Conservation (phyloP, 2,797 vertebrate species). For the Helostoma temminkii region DNA sequence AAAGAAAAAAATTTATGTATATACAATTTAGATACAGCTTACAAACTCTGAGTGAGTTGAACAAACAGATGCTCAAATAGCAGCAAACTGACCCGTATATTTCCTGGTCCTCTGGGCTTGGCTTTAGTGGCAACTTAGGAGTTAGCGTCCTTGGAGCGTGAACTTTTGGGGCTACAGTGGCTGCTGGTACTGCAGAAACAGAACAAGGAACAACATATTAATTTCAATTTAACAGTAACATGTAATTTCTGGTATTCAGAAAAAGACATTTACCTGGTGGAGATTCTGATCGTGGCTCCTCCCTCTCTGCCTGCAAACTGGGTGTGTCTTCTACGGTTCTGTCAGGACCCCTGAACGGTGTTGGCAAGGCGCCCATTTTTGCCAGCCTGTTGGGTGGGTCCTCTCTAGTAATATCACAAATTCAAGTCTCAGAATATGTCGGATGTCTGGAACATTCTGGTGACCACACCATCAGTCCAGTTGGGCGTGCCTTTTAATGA, state of each 20-base stretch:
- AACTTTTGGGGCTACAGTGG: constrained; percentile 57
- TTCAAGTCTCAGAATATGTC: not conserved
- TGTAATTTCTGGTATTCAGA: not conserved
- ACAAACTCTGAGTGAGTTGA: not conserved
- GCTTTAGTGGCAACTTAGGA: constrained; percentile 85
- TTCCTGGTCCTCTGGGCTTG: constrained; percentile 91
- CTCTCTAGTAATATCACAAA: constrained; percentile 81
- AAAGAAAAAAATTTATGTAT: too few species aligned
- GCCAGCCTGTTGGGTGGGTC: constrained; percentile 88
- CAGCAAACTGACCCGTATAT: constrained; percentile 89
- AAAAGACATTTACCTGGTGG: constrained; percentile 73
- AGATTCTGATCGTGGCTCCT: constrained; percentile 72
- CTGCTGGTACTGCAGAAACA: constrained; percentile 46
- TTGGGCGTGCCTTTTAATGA: not conserved
- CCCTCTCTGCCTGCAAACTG: constrained; percentile 69
- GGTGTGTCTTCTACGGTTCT: constrained; percentile 65
- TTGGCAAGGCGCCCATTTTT: constrained; percentile 93
- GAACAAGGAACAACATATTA: not conserved
- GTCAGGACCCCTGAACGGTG: constrained; percentile 86
- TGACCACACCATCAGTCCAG: not conserved
- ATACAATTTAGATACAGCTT: not conserved
- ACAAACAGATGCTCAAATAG: not conserved
- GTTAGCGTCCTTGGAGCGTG: constrained; percentile 41
- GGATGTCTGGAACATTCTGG: not conserved
- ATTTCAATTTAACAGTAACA: not conserved